Conservation (phyloP, 2,888 invertebrate species). For the Abrostola tripartita region DNA sequence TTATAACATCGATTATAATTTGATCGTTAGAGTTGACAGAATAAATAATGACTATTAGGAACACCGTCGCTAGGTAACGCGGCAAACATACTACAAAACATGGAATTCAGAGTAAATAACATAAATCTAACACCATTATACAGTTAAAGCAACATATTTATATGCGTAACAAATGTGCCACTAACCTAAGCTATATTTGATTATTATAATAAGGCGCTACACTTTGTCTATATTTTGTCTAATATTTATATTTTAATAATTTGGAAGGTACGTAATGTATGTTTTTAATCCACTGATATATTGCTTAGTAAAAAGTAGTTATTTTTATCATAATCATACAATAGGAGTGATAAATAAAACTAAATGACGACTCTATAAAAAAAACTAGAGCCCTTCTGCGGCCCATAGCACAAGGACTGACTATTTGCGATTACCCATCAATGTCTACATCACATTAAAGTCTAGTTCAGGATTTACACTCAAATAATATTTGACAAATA, state of each 20-base stretch:
- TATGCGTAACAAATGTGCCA: conserved; percentile 28
- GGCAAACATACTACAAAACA: conserved; percentile 15
- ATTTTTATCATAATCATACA: too few relatives aligned
- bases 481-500: neutral
- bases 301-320: too few relatives aligned
- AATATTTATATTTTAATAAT: neutral
- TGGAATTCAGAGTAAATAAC: conserved; percentile 5
- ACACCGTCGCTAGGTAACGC: conserved; percentile 15
- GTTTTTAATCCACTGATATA: too few relatives aligned
- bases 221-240: neutral
- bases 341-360: too few relatives aligned
- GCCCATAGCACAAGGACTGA: too few relatives aligned
- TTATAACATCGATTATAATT: neutral
- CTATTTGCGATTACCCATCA: neutral
- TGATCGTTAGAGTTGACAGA: conserved; percentile 13
- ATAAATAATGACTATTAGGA: conserved; percentile 25
- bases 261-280: neutral
- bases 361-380: too few relatives aligned
- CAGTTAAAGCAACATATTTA: conserved; percentile 16
- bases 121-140: conserved; percentile 13
- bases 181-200: conserved; percentile 6
- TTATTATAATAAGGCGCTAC: conserved; percentile 9
- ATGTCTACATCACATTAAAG: too few relatives aligned
- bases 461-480: too few relatives aligned
- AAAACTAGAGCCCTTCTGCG: too few relatives aligned